phyloP scores from a whole-genome alignment of 2,113 vertebrate species.

The Synchiropus splendidus region DNA sequence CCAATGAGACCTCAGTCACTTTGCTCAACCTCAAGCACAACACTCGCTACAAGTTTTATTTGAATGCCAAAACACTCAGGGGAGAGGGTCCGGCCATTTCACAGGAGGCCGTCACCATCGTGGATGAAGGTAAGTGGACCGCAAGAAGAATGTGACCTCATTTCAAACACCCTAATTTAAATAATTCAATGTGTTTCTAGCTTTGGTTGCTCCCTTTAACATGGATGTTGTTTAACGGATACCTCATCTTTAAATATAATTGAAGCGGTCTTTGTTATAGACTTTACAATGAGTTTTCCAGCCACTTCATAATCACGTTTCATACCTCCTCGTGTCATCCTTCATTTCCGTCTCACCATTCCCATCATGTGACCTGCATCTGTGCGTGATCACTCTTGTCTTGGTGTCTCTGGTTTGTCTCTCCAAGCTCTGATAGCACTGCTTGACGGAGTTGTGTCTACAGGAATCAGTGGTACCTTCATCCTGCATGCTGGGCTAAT shows the following conservation, averaged over 20 bases:
- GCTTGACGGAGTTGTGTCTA: slow-evolving; percentile 72
- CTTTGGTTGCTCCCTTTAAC: too few species aligned
- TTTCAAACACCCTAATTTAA: too few species aligned
- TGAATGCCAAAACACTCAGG: slow-evolving; percentile 78
- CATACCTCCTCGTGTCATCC: neutral
- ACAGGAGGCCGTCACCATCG: slow-evolving; percentile 81
- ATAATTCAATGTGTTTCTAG: too few species aligned
- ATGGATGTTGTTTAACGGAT: too few species aligned
- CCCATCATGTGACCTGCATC: neutral
- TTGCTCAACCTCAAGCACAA: slow-evolving; percentile 87
- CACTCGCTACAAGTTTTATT: slow-evolving; percentile 95
- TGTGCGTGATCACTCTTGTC: neutral
- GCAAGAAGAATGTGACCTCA: neutral
- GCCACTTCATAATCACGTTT: too few species aligned
- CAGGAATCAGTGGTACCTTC: slow-evolving; percentile 65
- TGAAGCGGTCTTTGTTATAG: too few species aligned
- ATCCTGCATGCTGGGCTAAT: slow-evolving; percentile 24
- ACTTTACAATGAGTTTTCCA: too few species aligned
- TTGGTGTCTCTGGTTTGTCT: neutral
- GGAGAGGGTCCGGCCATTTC: slow-evolving; percentile 79
- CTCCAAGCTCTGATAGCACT: slow-evolving; percentile 68
- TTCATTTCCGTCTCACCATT: neutral
- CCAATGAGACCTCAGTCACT: slow-evolving; percentile 86
- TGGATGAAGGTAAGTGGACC: slow-evolving; percentile 86
- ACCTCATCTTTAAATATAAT: too few species aligned